These are phyloP conservation scores for Drosophila serrata DNA, from an alignment of 1,140 invertebrate species.

Conservation along the genomic window DNA sequence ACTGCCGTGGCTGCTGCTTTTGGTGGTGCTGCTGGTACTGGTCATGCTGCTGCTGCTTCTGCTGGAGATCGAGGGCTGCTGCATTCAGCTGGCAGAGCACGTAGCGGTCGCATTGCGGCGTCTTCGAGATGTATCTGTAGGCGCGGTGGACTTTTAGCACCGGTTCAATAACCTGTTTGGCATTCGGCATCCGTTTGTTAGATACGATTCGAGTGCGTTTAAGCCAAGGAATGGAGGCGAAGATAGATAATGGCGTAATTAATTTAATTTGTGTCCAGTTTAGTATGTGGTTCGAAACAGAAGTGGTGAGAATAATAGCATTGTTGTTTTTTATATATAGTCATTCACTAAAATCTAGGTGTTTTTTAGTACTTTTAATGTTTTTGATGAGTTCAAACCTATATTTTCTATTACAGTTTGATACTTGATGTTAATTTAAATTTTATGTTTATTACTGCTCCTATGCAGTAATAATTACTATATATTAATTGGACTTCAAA, in stretches of 20 bases:
- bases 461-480: too few species aligned
- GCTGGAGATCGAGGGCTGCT: slow-evolving; percentile 85
- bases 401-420: not conserved
- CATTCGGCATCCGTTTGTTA: slow-evolving; percentile 39
- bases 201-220: slow-evolving; percentile 47
- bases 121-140: slow-evolving; percentile 89
- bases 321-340: not conserved
- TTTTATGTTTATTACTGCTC: not conserved
- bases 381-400: not conserved
- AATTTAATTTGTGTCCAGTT: slow-evolving; percentile 67
- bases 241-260: slow-evolving; percentile 74
- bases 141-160: slow-evolving; percentile 91
- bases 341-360: not conserved
- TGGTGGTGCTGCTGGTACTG: slow-evolving; percentile 73
- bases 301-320: slow-evolving; percentile 12
- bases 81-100: slow-evolving; percentile 91
- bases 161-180: slow-evolving; percentile 89
- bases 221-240: slow-evolving; percentile 48
- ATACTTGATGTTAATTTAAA: too few species aligned
- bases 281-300: slow-evolving; percentile 10
- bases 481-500: too few species aligned
- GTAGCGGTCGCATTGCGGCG: slow-evolving; percentile 91
- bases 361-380: too few species aligned
- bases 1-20: slow-evolving; percentile 50
- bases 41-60: slow-evolving; percentile 61